A percentile compares a stretch with the other conserved stretches of the same genome.
These are phyloP conservation scores for Macroramphosus scolopax DNA, from an alignment of 2,797 vertebrate genomes.

Conservation along the genomic window DNA sequence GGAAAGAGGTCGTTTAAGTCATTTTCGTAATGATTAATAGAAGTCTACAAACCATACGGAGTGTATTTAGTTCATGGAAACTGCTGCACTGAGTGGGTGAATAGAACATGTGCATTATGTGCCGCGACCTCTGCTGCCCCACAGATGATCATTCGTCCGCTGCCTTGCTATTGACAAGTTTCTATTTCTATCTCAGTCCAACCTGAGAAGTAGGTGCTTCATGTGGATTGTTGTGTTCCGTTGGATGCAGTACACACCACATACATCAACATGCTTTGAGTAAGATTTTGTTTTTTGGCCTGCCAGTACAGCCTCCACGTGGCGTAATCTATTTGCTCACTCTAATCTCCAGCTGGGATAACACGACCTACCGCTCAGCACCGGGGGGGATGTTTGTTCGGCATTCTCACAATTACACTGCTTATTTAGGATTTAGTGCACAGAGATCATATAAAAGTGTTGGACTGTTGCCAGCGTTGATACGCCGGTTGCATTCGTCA, in stretches of 20 bases:
- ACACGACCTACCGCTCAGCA: slow-evolving; percentile 12
- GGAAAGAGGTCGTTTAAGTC: too few species aligned
- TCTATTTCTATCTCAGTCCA: too few species aligned
- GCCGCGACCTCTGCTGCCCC: too few species aligned
- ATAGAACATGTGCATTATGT: too few species aligned
- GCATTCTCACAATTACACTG: background rate
- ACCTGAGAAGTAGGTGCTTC: too few species aligned
- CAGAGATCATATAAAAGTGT: background rate
- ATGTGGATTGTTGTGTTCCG: too few species aligned
- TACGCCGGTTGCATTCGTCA: slow-evolving; percentile 5
- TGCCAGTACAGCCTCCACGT: background rate
- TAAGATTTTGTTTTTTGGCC: background rate
- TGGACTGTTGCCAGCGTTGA: slow-evolving; percentile 6
- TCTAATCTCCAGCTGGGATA: slow-evolving; percentile 24
- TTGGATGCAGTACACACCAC: too few species aligned
- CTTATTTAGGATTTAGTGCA: background rate
- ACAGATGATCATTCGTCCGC: slow-evolving; percentile 6
- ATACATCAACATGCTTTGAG: too few species aligned
- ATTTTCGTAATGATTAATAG: too few species aligned
- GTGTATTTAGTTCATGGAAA: too few species aligned
- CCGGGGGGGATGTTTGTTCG: background rate
- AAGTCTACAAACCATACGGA: too few species aligned
- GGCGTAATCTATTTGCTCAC: slow-evolving; percentile 17
- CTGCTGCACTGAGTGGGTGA: too few species aligned
- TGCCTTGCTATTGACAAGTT: background rate